Base-by-base conservation (phyloP, 2,113 vertebrate genomes). In the Laticauda colubrina region DNA sequence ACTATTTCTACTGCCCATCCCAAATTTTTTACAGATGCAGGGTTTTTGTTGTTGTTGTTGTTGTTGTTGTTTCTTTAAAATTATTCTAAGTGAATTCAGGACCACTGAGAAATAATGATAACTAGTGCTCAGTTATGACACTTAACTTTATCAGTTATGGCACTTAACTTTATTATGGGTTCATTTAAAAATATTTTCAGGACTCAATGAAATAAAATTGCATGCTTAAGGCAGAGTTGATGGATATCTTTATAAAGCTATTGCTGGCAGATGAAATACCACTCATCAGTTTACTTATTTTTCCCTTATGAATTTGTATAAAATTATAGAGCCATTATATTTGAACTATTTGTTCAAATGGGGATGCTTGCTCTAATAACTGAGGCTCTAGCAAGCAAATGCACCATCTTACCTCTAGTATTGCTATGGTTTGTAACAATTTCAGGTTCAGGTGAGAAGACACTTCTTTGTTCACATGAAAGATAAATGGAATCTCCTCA, bases 401-500 rank as follows among this genome's bases (percentile, higher is more conserved):
- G 69, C 39, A 39, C n/a, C 89, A 87, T 61, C 94, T 94, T 7
- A 97, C 97, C 96, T 96, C 96, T 34, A 95, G 91, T 64, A 95
- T 56, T 0, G 6, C 29, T 87, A 95, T 89, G 29, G 94, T 94
- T 93, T 97, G 94, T 34, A 53, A 4, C 26, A 97, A 93, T n/a
- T 91, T 94, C 43, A 97, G 85, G 0, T 96, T 45, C 87, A 97
- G 69, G 20, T 55, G 69, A n/a, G 97, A 94, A 64, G 43, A 93
- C 59, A 96, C 92, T 57, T 94, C 90, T 2, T 94, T 95, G 24
- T 97, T 96, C 34, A 95, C 91, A 0, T 97, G 97, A 93, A 97
- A 97, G 90, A 95, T 56, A 20, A 96, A 97, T 2, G 87, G 94
- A 10, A 89, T 59, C 69, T 89, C 85, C 43, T 75, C 81, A 3